phyloP scores from a whole-genome alignment of 2,888 invertebrate species.

The Erpobdella octoculata region DNA sequence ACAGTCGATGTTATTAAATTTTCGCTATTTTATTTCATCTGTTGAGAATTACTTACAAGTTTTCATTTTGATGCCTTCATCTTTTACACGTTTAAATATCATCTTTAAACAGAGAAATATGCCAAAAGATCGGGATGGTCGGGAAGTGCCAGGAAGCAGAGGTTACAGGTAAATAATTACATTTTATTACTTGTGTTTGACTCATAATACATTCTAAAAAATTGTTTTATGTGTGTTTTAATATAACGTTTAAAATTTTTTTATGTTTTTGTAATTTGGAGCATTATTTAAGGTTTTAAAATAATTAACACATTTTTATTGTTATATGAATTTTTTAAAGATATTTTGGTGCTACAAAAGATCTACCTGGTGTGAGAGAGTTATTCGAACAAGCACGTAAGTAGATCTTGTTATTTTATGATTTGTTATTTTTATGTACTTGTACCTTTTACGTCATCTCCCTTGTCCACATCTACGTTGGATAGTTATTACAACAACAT shows the following conservation, averaged over 20 bases:
- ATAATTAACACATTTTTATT: too few species aligned
- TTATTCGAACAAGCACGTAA: constrained; percentile 65
- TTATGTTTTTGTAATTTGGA: not conserved
- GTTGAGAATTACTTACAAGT: too few species aligned
- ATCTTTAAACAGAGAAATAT: too few species aligned
- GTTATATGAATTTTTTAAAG: constrained; percentile 38
- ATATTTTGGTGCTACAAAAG: constrained; percentile 91
- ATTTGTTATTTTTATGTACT: not conserved
- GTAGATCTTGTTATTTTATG: not conserved
- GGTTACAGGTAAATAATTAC: constrained; percentile 62
- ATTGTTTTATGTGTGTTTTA: not conserved
- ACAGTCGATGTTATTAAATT: not conserved
- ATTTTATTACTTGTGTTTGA: not conserved
- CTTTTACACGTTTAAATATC: too few species aligned
- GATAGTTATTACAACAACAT: too few species aligned
- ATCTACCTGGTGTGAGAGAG: constrained; percentile 92
- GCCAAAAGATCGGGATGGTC: constrained; percentile 55
- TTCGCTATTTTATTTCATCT: not conserved
- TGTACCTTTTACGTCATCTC: too few species aligned
- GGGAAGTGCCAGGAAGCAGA: constrained; percentile 92
- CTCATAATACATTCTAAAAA: not conserved
- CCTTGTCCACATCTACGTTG: too few species aligned
- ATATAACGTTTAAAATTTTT: not conserved
- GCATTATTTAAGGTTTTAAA: too few species aligned
- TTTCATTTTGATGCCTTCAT: too few species aligned